These are phyloP conservation scores for Gymnothorax reevesii DNA, from an alignment of 2,797 vertebrate genomes.

Conservation along the genomic window DNA sequence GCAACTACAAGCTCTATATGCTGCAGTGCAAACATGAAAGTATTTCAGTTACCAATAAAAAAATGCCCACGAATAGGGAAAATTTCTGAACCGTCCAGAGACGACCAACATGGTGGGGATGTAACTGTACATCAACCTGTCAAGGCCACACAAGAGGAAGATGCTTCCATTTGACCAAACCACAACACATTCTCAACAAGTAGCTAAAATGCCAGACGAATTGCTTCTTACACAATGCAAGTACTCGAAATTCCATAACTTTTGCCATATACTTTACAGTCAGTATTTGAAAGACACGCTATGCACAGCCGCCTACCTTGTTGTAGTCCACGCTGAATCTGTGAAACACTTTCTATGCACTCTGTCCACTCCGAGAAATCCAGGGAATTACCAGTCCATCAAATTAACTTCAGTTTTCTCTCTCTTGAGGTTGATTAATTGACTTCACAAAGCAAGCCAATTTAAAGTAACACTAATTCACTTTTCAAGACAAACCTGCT, in stretches of 20 bases:
- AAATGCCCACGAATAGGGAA: no score
- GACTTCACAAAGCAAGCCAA: background rate
- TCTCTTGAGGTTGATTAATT: background rate
- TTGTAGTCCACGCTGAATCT: conserved; percentile 1
- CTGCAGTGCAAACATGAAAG: no score
- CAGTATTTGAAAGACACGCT: background rate
- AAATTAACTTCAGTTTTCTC: background rate
- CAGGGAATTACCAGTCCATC: background rate
- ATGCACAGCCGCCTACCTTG: background rate
- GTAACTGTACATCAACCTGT: no score
- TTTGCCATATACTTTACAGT: background rate
- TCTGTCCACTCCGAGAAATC: background rate
- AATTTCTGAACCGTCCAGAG: no score
- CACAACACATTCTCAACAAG: no score
- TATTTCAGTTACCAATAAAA: no score
- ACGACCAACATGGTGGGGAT: no score
- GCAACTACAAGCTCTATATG: no score
- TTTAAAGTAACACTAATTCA: background rate
- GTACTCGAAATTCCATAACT: background rate
- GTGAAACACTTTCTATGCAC: background rate
- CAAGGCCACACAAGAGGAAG: no score
- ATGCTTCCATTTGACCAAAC: no score
- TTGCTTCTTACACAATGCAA: background rate
- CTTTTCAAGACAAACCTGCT: conserved; percentile 18
- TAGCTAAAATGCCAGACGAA: no score